These are phyloP conservation scores for Octopus bimaculoides DNA, from an alignment of 1,140 invertebrate genomes.

Conservation along the genomic window DNA sequence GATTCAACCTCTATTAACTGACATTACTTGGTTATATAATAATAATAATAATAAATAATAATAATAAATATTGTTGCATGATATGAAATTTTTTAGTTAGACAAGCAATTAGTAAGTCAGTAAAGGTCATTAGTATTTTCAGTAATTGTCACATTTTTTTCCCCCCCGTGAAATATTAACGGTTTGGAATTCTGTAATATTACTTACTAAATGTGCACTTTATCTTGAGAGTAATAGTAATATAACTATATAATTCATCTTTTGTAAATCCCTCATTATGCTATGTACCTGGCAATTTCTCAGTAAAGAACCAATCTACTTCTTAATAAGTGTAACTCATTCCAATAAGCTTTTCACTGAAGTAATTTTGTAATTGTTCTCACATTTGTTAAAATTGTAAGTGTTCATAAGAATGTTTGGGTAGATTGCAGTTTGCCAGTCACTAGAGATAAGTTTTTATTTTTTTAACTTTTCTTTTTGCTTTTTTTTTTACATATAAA, in stretches of 20 bases:
- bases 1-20: conserved; percentile 13
- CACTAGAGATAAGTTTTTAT: background rate
- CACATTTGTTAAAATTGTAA: conserved; percentile 2
- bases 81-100: background rate
- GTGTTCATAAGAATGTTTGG: conserved; percentile 11
- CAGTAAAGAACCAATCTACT: background rate
- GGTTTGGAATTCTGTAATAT: background rate
- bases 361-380: no score
- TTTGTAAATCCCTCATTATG: background rate
- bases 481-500: background rate
- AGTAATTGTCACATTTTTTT: conserved; percentile 7
- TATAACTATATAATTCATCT: background rate
- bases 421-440: conserved; percentile 8
- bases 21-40: background rate
- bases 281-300: background rate
- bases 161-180: background rate
- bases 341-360: background rate
- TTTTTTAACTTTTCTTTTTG: background rate
- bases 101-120: background rate
- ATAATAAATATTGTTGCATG: background rate
- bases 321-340: background rate
- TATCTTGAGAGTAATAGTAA: background rate
- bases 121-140: conserved; percentile 4
- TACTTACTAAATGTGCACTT: background rate
- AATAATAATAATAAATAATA: no score